Percentiles rank a stretch among this genome's conserved stretches.
These are phyloP conservation scores for Pheosia tremula DNA, from an alignment of 2,888 invertebrate genomes.

Conservation along the genomic window DNA sequence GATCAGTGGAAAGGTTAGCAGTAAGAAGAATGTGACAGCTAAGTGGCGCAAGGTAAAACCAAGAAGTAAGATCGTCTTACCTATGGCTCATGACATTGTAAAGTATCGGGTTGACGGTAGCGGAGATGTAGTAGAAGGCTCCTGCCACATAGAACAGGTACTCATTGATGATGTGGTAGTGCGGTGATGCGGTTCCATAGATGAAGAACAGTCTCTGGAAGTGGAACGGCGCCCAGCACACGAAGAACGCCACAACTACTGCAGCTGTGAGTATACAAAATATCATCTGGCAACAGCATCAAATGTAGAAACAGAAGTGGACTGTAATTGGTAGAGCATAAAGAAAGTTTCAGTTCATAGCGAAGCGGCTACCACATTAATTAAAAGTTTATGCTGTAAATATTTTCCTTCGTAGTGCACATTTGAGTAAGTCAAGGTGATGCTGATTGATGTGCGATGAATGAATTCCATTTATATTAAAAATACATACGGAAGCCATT, in stretches of 20 bases:
- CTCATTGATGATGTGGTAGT: constrained; percentile 89
- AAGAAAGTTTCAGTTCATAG: no score
- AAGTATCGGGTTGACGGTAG: constrained; percentile 94
- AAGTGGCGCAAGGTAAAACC: no score
- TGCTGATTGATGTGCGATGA: no score
- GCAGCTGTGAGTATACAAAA: constrained; percentile 87
- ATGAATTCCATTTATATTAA: no score
- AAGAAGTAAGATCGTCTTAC: constrained; percentile 33
- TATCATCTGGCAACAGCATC: background rate
- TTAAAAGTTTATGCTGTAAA: no score
- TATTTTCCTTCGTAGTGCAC: no score
- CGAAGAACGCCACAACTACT: constrained; percentile 96
- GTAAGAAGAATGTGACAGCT: no score
- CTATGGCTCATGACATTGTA: constrained; percentile 91
- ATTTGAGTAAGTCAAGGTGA: no score
- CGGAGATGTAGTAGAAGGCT: constrained; percentile 92
- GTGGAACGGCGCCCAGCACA: constrained; percentile 99
- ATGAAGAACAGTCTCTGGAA: constrained; percentile 94
- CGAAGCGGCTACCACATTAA: no score
- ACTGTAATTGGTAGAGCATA: background rate
- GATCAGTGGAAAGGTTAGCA: no score
- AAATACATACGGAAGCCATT: no score
- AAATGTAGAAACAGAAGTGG: background rate
- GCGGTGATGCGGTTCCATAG: constrained; percentile 85
- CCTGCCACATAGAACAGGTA: constrained; percentile 92